A percentile compares a stretch with the other conserved stretches of the same genome.
phyloP scores from a whole-genome alignment of 2,888 invertebrate genomes.

The Drosophila suboccidentalis region DNA sequence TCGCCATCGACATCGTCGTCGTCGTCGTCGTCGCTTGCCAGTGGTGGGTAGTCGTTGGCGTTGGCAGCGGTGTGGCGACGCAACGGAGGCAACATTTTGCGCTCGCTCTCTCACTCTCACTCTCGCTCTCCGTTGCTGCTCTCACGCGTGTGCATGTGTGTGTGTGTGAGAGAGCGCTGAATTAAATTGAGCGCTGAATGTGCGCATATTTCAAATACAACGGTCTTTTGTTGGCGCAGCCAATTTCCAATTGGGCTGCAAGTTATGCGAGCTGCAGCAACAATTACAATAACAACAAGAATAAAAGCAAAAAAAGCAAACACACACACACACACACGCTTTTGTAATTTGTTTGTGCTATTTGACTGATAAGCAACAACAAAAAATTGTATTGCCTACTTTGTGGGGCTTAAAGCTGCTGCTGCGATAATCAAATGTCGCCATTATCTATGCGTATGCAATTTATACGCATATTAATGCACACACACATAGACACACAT shows the following conservation, averaged over 20 bases:
- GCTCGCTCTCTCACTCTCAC: conserved; percentile 4
- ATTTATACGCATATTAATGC: conserved; percentile 53
- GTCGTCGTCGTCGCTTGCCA: conserved; percentile 55
- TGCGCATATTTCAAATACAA: conserved; percentile 66
- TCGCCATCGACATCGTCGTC: conserved; percentile 24
- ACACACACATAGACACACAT: conserved; percentile 18
- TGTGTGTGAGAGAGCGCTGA: conserved; percentile 58
- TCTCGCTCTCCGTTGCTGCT: conserved; percentile 18
- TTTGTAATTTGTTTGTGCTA: conserved; percentile 24
- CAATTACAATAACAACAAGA: conserved; percentile 33
- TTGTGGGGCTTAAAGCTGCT: conserved; percentile 62
- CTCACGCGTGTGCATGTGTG: conserved; percentile 15
- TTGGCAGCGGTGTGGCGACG: conserved; percentile 41
- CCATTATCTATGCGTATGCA: conserved; percentile 71
- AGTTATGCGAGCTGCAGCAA: conserved; percentile 41
- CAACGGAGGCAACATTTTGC: conserved; percentile 1
- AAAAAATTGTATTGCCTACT: conserved; percentile 66
- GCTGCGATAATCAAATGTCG: conserved; percentile 60
- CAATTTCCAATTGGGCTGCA: conserved; percentile 51
- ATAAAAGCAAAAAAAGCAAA: conserved; percentile 12
- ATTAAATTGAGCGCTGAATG: conserved; percentile 63
- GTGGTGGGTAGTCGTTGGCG: conserved; percentile 65
- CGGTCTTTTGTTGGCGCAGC: conserved; percentile 43
- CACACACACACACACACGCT: conserved; percentile 8
- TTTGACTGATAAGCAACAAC: conserved; percentile 39